These are phyloP conservation scores for Sweltsa coloradensis DNA, from an alignment of 1,140 invertebrate species.

Conservation along the genomic window DNA sequence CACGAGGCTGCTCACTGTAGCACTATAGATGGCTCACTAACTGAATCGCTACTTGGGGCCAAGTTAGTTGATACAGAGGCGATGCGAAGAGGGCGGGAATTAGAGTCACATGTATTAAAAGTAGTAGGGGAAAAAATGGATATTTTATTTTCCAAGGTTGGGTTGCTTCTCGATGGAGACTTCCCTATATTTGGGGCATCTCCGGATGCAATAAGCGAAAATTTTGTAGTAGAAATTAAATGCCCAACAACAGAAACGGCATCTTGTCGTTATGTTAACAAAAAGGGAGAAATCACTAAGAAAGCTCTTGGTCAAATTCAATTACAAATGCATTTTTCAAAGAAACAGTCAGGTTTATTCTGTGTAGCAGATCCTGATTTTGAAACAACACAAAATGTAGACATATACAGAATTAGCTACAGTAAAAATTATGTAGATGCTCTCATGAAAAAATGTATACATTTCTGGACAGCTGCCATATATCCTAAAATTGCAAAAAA, in stretches of 20 bases:
- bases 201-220: conserved; percentile 23
- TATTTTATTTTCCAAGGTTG: too few species aligned
- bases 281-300: background rate
- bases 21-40: conserved; percentile 23
- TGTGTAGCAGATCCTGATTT: background rate
- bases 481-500: too few species aligned
- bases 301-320: background rate
- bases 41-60: conserved; percentile 23
- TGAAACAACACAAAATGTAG: too few species aligned
- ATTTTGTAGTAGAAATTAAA: conserved; percentile 25
- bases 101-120: conserved; percentile 23
- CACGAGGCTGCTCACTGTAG: conserved; percentile 26
- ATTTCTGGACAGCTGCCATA: too few species aligned
- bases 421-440: too few species aligned
- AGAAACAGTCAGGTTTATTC: background rate
- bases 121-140: conserved; percentile 8
- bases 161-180: conserved; percentile 17
- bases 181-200: conserved; percentile 24
- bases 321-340: background rate
- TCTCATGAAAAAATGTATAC: too few species aligned
- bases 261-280: background rate
- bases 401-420: too few species aligned
- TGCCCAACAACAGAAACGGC: conserved; percentile 16
- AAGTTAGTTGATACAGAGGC: conserved; percentile 21
- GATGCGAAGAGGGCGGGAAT: conserved; percentile 22